Evolutionary conservation across 2,888 invertebrate genomes (phyloP), one percentile per base, ranked within the genome.

Genomic region (Sminthurides aquaticus): DNA sequence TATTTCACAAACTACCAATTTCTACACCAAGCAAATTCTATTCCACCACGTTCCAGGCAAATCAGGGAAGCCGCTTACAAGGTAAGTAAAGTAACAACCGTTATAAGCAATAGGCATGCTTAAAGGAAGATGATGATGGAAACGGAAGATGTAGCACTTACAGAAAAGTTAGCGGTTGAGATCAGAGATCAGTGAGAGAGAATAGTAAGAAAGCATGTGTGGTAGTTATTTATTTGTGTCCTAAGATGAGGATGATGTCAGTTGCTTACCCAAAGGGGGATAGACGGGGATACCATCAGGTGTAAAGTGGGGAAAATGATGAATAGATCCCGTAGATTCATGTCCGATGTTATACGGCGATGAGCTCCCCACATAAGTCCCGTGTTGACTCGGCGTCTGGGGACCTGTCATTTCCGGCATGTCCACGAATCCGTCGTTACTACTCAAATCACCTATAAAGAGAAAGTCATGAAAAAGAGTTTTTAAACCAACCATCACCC

Each of bases 281-380:
- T 90, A 90, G 67, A 91, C 89, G 68, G 90, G 86, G 75, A 90
- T 89, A 76, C 90, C 90, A 56, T 89, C 87, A 75, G 73, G 71
- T 34, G 74, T 74, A 56, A 74, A 74, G 61, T 74, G 74, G 8
- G 74, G 74, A 60, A 74, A 74, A 66, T 74, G 74, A 69, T 74
- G 74, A 34, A 72, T 71, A 52, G 71, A 69, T 55, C 75, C 80
- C 74, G 77, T 80, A 3, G 77, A 76, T 20, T 73, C 84, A 78
- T 77, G 79, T 76, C 81, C 86, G 78, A 82, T 88, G 79, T 87
- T 82, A 68, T 84, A 88, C 77, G 87, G 87, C 29, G 68, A 71
- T 15, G 90, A 87, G 57, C 89, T 89, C 76, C 90, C 91, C 74
- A 82, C 83, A 68, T 91, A 91, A 77, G 90, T 85, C 89, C 89